phyloP scores from a whole-genome alignment of 2,113 vertebrate species.

The Bostrychus sinensis region DNA sequence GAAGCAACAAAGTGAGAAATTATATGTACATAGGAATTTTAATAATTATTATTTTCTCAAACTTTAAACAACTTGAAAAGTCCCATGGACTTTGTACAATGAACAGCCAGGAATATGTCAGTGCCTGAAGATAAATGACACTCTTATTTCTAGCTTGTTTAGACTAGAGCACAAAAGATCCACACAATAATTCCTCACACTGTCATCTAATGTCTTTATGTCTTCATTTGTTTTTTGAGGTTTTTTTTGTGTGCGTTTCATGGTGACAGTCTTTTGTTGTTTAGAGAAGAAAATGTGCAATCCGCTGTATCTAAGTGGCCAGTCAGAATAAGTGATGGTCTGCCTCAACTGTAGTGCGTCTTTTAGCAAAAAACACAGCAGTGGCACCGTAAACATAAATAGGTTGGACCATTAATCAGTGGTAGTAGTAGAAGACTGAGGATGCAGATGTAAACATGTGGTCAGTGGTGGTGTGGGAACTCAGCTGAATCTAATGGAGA shows the following conservation, averaged over 20 bases:
- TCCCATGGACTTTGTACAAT: constrained; percentile 5
- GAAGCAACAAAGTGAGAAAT: not conserved
- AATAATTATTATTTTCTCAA: constrained; percentile 13
- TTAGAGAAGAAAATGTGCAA: constrained; percentile 39
- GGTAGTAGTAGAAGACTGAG: not conserved
- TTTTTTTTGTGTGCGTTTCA: not conserved
- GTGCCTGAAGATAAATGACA: constrained; percentile 41
- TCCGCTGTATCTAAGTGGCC: not conserved
- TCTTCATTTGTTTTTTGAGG: constrained; percentile 6
- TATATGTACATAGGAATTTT: constrained; percentile 2
- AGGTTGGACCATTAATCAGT: constrained; percentile 16
- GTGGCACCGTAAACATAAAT: not conserved
- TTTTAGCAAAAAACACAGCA: constrained; percentile 21
- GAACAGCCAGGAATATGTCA: constrained; percentile 50
- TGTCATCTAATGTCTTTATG: constrained; percentile 36
- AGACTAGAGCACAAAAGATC: constrained; percentile 37
- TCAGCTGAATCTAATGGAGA: constrained; percentile 22
- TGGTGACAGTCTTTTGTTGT: constrained; percentile 10
- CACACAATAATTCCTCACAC: constrained; percentile 32
- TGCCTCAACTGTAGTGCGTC: constrained; percentile 8
- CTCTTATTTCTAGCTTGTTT: constrained; percentile 50
- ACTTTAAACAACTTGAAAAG: constrained; percentile 30
- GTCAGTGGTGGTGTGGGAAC: constrained; percentile 7
- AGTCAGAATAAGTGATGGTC: not conserved
- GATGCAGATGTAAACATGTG: constrained; percentile 21